Evolutionary conservation across 92 coral and sea anemone genomes (phyloP).

Genomic region (Diadumene lineata): DNA sequence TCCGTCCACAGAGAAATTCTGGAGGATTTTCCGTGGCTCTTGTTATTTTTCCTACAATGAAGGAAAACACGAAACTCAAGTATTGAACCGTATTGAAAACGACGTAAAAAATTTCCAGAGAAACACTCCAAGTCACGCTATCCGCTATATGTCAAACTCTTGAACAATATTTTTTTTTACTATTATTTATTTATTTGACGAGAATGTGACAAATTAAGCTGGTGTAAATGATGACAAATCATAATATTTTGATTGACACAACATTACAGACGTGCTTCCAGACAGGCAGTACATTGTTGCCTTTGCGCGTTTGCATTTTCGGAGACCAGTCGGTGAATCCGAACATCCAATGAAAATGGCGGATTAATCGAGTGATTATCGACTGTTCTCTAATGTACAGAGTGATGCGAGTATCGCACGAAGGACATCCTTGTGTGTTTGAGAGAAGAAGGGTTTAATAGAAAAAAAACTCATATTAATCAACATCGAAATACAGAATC

Average conservation of each 20-base stretch:
- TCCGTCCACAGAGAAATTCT: no score
- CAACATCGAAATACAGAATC: slow-evolving; percentile 5
- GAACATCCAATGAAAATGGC: neutral
- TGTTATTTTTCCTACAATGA: no score
- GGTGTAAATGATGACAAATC: neutral
- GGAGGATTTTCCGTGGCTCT: no score
- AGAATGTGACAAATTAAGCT: no score
- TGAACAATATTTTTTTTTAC: no score
- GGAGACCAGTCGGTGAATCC: slow-evolving; percentile 1
- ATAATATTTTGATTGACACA: neutral
- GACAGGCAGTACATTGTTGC: no score
- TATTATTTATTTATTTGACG: no score
- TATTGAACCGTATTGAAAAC: no score
- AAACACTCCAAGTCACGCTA: no score
- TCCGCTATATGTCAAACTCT: no score
- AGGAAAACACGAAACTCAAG: no score
- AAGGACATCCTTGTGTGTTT: slow-evolving; percentile 5
- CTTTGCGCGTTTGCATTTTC: neutral
- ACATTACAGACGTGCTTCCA: neutral
- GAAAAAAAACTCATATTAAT: slow-evolving; percentile 14
- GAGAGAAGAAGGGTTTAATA: neutral
- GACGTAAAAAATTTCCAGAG: no score
- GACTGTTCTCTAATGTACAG: slow-evolving; percentile 6
- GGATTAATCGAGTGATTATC: slow-evolving; percentile 9
- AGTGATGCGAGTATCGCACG: neutral